phyloP scores from a whole-genome alignment of 2,888 invertebrate genomes.

The Perizoma affinitatum region DNA sequence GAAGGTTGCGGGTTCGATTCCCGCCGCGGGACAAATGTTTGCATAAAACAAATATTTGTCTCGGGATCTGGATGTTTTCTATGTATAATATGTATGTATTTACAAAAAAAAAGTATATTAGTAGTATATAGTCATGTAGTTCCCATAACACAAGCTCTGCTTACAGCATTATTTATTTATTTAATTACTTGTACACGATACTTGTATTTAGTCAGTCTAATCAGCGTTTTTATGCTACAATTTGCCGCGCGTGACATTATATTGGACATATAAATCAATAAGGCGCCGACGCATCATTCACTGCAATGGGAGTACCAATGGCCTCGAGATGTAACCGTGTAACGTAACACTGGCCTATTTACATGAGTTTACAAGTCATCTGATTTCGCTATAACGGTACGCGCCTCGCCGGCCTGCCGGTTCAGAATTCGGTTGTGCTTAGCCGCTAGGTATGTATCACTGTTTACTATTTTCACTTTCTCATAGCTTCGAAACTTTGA shows the following conservation, averaged over 20 bases:
- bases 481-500: constrained; percentile 49
- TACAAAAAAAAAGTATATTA: too few relatives aligned
- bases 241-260: constrained; percentile 11
- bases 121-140: too few relatives aligned
- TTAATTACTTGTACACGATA: constrained; percentile 4
- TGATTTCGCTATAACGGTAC: constrained; percentile 79
- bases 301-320: constrained; percentile 18
- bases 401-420: constrained; percentile 29
- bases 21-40: too few relatives aligned
- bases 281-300: constrained; percentile 15
- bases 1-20: too few relatives aligned
- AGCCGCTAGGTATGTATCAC: constrained; percentile 33
- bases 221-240: constrained; percentile 8
- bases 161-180: too few relatives aligned
- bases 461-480: constrained; percentile 70
- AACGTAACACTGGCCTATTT: constrained; percentile 70
- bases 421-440: constrained; percentile 13
- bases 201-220: constrained; percentile 6
- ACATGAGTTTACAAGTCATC: constrained; percentile 63
- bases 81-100: too few relatives aligned
- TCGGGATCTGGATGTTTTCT: too few relatives aligned
- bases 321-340: constrained; percentile 28
- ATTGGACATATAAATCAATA: constrained; percentile 15
- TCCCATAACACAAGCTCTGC: too few relatives aligned
- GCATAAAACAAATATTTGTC: too few relatives aligned